Percentiles rank a stretch among this genome's conserved stretches.
These are phyloP conservation scores for Catharus ustulatus DNA, from an alignment of 2,797 vertebrate genomes.

Conservation along the genomic window DNA sequence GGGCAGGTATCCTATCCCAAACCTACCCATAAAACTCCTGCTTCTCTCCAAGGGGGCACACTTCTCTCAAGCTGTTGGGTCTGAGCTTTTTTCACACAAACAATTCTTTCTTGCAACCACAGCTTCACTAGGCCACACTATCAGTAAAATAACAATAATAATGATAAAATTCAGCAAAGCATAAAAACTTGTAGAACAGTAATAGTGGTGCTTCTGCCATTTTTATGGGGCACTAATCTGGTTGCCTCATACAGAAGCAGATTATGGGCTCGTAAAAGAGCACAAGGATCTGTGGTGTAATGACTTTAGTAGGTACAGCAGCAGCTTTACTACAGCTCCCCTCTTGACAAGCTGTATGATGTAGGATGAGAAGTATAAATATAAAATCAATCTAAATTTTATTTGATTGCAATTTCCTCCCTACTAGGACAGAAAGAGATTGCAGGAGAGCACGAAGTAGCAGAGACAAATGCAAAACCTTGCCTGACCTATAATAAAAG, in stretches of 20 bases:
- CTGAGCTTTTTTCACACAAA: background rate
- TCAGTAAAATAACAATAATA: conserved; percentile 36
- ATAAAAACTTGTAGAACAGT: conserved; percentile 57
- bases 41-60: background rate
- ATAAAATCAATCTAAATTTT: conserved; percentile 63
- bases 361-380: conserved; percentile 50
- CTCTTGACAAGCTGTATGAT: conserved; percentile 46
- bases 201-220: conserved; percentile 28
- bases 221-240: conserved; percentile 71
- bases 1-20: background rate
- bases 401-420: conserved; percentile 36
- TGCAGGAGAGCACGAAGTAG: background rate
- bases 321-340: conserved; percentile 6
- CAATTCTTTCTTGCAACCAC: background rate
- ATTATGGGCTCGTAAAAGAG: conserved; percentile 74
- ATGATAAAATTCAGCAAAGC: conserved; percentile 56
- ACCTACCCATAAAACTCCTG: background rate
- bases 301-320: conserved; percentile 38
- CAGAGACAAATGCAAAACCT: background rate
- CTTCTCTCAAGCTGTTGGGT: background rate
- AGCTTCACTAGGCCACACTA: background rate
- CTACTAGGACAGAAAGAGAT: background rate
- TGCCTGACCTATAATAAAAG: background rate
- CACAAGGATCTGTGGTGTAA: conserved; percentile 47
- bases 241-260: conserved; percentile 65